phyloP scores from a whole-genome alignment of 1,140 invertebrate genomes.

The Palaemon carinicauda region DNA sequence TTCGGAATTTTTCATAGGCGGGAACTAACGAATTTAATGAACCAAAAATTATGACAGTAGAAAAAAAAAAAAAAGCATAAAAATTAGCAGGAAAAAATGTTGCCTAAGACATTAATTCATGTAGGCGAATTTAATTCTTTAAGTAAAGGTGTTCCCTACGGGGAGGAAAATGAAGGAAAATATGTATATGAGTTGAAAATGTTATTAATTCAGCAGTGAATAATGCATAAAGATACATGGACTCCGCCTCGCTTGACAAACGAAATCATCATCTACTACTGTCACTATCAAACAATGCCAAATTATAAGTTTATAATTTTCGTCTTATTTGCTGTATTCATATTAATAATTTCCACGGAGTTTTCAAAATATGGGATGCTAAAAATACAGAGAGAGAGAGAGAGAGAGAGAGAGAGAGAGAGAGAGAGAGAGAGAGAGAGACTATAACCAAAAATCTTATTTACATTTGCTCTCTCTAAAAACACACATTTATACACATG shows the following conservation, averaged over 20 bases:
- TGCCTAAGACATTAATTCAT: background rate
- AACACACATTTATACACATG: no score
- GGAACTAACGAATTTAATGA: background rate
- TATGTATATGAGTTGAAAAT: background rate
- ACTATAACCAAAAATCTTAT: no score
- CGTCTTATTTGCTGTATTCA: no score
- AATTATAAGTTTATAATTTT: no score
- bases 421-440: background rate
- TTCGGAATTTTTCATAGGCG: no score
- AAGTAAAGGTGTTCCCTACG: background rate
- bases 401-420: background rate
- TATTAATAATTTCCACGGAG: no score
- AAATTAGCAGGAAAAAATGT: background rate
- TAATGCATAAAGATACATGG: background rate
- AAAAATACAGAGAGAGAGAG: no score
- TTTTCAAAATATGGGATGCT: no score
- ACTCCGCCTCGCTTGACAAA: no score
- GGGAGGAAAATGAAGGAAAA: background rate
- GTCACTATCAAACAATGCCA: no score
- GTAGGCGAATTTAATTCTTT: background rate
- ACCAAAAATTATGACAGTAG: background rate
- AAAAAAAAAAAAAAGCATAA: background rate
- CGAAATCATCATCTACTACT: no score
- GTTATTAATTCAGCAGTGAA: background rate
- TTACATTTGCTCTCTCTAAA: no score